Evolutionary conservation across 2,113 vertebrate species (phyloP).

Genomic region (Xiphophorus hellerii): DNA sequence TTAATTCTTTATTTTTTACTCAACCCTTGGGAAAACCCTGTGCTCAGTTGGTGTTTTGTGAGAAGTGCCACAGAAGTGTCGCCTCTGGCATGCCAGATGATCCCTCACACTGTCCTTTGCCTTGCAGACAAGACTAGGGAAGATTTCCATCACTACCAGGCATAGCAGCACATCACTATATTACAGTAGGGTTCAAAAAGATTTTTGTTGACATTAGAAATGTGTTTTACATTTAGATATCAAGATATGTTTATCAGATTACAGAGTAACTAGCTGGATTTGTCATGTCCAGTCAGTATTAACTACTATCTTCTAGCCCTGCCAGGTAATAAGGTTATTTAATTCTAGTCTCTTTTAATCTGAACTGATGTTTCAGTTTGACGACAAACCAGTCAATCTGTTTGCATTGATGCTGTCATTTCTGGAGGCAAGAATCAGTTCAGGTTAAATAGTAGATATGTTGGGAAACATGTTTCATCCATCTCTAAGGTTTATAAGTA

Average conservation of each 20-base stretch:
- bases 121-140: constrained; percentile 64
- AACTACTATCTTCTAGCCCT: constrained; percentile 22
- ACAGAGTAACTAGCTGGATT: constrained; percentile 4
- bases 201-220: not conserved
- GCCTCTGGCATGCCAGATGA: constrained; percentile 58
- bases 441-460: constrained; percentile 76
- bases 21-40: constrained; percentile 47
- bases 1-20: constrained; percentile 53
- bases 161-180: constrained; percentile 2
- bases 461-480: constrained; percentile 82
- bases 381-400: constrained; percentile 54
- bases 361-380: constrained; percentile 64
- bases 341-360: constrained; percentile 47
- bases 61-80: constrained; percentile 60
- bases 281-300: constrained; percentile 23
- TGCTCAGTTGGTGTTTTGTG: constrained; percentile 54
- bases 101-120: constrained; percentile 61
- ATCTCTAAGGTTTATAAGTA: constrained; percentile 87
- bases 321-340: constrained; percentile 52
- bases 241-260: constrained; percentile 13
- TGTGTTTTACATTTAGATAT: not conserved
- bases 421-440: constrained; percentile 66
- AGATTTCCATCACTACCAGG: constrained; percentile 42
- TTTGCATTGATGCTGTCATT: constrained; percentile 74
- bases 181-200: constrained; percentile 4